Base-by-base conservation (phyloP, 1,140 invertebrate genomes). In the Macrosteles quadrilineatus region DNA sequence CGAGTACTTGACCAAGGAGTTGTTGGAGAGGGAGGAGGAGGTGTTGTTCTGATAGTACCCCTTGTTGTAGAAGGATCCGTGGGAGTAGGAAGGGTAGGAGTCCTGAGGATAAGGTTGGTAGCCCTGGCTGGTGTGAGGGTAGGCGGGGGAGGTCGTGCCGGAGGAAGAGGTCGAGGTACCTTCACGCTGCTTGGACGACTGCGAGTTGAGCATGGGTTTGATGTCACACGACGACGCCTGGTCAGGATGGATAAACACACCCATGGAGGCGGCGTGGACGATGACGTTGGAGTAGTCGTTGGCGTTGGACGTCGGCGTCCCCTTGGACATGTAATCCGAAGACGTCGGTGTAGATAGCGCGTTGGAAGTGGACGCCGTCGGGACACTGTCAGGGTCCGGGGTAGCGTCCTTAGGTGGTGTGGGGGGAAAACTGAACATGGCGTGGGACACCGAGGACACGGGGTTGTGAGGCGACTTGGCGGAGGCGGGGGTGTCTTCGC, bases 401-500 rank as follows among this genome's bases (percentile, higher is more conserved):
- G 74, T 75, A 1, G 73, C 72, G 72, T 74, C 66, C 45, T 75
- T 75, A 23, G 74, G 74, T 23, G 74, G 74, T 36, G 74, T 75
- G 19, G 74, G 74, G 12, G 74, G 74, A 43, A 74, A 75, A 50
- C 71, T 75, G 72, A 75, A 75, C 74, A 75, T 75, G 14, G 74
- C 73, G 30, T 75, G 72, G 36, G 36, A 62, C 29, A 40, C 68
- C 21, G 65, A 50, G 27, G 71, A 45, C 45, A 36, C 31, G 55
- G 55, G 50, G 29, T n/a, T 43, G 25, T 32, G 57, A 19, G 36
- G 59, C 19, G 31, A 67, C 57, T 67, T 71, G 6, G 45, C 47
- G n/a, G n/a, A n/a, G 3, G 57, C 43, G 1, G 70, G 57, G 3
- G 36, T 45, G 23, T 71, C 70, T 17, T 63, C 65, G 6, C 68